Base-by-base conservation (phyloP, 2,797 vertebrate species). In the Microctenopoma stevenorrisi region DNA sequence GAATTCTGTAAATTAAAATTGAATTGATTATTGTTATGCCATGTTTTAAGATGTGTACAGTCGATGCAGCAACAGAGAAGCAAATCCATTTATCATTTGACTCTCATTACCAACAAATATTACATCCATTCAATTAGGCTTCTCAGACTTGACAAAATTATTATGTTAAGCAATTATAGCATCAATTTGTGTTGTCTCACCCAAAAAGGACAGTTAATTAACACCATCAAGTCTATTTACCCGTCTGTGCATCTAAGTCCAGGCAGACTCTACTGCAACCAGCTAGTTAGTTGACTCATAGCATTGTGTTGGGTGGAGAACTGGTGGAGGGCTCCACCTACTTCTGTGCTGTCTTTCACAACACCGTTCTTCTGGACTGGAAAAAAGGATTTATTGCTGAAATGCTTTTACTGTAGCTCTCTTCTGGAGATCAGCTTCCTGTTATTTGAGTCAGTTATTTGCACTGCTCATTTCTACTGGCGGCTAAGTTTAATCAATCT, bases 21-120 rank as follows among this genome's bases (percentile, higher is more conserved):
- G 22, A 22, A 22, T 22, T 22, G 22, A 22, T 35, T 35, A 35
- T 35, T 35, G 33, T 9, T 1, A 6, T 35, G 33, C 53, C 9
- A 54, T 55, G 18, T 37, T 8, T 22, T 40, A 10, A 57, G 7
- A 55, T 14, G 43, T 44, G 33, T 35, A 35, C 33, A 35, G 42
- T 22, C 22, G 22, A 11, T 49, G 49, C 3, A 69, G 49, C 7
- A 18, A 7, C 14, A 42, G 14, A 38, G 49, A 38, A 15, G 43
- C 43, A 64, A 35, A 11, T 57, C 18, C 44, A 49, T 67, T 26
- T 4, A 14, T 60, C 18, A 2, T 54, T n/a, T 60, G 7, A 63
- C 7, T 3, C 22, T 50, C 5, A n/a, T 30, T 47, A 28, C 5
- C 33, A n/a, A 10, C 25, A 30, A 2, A 22, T 25, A 64, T 56